These are phyloP conservation scores for Xiphophorus hellerii DNA, from an alignment of 2,113 vertebrate species.

Conservation along the genomic window DNA sequence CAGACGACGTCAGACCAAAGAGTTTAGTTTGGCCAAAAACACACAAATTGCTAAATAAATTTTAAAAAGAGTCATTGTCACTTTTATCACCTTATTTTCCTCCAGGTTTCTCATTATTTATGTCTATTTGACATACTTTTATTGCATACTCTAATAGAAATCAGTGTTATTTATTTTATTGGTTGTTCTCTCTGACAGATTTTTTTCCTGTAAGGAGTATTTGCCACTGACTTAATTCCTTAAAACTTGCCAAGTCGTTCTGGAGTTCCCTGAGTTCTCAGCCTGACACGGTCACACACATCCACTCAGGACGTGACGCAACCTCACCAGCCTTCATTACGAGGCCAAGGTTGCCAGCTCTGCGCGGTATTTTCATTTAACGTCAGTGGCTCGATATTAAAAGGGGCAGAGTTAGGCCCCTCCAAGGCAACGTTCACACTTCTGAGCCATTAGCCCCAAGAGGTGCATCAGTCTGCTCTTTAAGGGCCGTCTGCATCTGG, in stretches of 20 bases:
- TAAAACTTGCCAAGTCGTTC: too few relatives aligned
- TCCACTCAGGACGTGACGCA: not conserved
- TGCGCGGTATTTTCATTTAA: constrained; percentile 51
- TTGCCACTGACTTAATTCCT: not conserved
- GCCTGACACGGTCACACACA: not conserved
- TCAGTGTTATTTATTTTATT: too few relatives aligned
- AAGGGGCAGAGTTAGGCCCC: constrained; percentile 29
- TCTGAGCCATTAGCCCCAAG: constrained; percentile 60
- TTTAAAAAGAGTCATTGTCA: too few relatives aligned
- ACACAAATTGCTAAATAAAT: too few relatives aligned
- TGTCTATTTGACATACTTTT: too few relatives aligned
- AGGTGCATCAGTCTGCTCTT: constrained; percentile 59
- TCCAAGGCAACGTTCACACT: constrained; percentile 66
- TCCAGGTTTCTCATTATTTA: too few relatives aligned
- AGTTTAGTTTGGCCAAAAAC: too few relatives aligned
- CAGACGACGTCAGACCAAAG: too few relatives aligned
- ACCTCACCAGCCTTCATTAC: constrained; percentile 25
- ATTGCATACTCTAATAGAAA: too few relatives aligned
- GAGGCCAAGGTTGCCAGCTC: constrained; percentile 31
- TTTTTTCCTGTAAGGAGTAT: too few relatives aligned
- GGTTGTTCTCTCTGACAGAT: too few relatives aligned
- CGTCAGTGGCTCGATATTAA: constrained; percentile 20
- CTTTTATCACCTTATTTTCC: too few relatives aligned
- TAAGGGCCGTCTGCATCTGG: constrained; percentile 62
- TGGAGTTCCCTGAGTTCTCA: not conserved